Evolutionary conservation across 2,113 vertebrate genomes (phyloP), one percentile per base, ranked within the genome.

Genomic region (Ceuthmochares aereus): DNA sequence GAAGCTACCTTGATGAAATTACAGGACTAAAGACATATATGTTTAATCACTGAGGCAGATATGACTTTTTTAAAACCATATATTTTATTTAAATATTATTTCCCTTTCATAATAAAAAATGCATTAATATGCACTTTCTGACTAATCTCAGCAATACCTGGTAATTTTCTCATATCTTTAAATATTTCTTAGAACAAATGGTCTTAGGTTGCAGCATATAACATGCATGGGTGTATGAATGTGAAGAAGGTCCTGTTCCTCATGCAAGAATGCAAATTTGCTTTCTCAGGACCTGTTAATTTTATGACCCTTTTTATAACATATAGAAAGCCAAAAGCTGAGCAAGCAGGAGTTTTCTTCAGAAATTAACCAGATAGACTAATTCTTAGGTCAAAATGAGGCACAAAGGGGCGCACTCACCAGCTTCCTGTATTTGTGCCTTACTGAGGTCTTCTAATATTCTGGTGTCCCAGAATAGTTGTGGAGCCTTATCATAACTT

Each of bases 131-230:
- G 81, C 96, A 94, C 97, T 96, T 93, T 94, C 78, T 88, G 95
- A 98, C 95, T 97, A 98, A 98, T 98, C 98, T 97, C 96, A 97
- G 96, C 97, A 98, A 96, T 98, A 98, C 98, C 98, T 97, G 93
- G 95, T 95, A 97, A 98, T 98, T 98, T 97, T 97, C 93, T 88
- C 75, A 47, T 77, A 85, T 98, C 97, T 98, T 99, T 98, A 98
- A 99, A 98, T 98, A 99, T 98, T 98, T 98, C 98, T 98, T 95
- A 98, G 98, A 98, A 99, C 98, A 99, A 99, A 98, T 98, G 96
- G 95, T 95, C 91, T 95, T 95, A 14, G 37, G 8, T 90, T 58
- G 83, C 40, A 12, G 90, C 92, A 97, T 11, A 8, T 54, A 54
- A 84, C 20, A 10, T 55, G 56, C 56, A 52, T 34, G 60, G 43